Percentiles rank a stretch among this genome's conserved stretches.
phyloP scores from a whole-genome alignment of 2,797 vertebrate genomes.

The Ptychobarbus kaznakovi region DNA sequence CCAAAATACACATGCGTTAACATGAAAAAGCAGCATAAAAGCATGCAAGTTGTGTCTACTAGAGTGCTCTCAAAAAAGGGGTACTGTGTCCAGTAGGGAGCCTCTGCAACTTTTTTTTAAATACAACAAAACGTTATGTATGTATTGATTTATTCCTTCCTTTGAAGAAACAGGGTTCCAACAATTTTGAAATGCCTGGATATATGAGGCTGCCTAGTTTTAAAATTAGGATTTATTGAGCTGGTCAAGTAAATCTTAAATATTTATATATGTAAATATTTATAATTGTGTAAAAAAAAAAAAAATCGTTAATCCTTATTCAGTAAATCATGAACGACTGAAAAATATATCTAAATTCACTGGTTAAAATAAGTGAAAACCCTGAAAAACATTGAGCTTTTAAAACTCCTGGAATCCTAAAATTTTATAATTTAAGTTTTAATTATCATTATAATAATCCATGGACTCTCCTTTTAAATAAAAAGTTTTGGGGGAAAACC shows the following conservation, averaged over 20 bases:
- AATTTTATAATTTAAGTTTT: background rate
- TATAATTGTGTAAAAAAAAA: background rate
- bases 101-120: background rate
- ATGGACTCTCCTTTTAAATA: background rate
- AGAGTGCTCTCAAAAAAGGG: background rate
- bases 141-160: no score
- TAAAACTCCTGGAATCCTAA: background rate
- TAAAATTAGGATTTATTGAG: background rate
- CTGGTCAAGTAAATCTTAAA: background rate
- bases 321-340: background rate
- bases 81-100: background rate
- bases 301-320: background rate
- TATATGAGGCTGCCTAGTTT: background rate
- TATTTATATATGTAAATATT: no score
- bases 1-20: background rate
- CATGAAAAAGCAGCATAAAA: background rate
- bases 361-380: background rate
- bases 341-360: background rate
- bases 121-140: background rate
- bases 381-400: background rate
- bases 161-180: background rate
- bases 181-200: background rate
- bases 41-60: background rate
- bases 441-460: slow-evolving; percentile 1
- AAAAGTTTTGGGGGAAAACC: background rate